Evolutionary conservation across 1,140 invertebrate species (phyloP).

Genomic region (Chymomyza costata): DNA sequence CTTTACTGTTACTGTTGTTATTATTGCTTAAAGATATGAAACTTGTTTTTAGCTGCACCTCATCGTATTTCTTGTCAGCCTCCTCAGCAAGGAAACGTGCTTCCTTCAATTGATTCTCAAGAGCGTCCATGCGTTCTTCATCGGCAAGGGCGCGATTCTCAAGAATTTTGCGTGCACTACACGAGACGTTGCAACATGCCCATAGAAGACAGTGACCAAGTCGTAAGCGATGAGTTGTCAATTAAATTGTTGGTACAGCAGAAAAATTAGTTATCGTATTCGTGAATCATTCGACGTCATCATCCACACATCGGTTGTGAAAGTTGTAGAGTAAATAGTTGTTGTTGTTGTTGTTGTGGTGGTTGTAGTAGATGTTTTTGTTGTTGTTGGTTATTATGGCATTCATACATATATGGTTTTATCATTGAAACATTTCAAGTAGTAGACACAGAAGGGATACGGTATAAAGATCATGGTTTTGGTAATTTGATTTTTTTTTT

Average conservation of each 20-base stretch:
- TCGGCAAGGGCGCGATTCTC: slow-evolving; percentile 99
- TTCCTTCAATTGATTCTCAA: slow-evolving; percentile 99
- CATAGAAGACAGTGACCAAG: slow-evolving; percentile 74
- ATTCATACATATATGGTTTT: slow-evolving; percentile 37
- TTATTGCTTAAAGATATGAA: slow-evolving; percentile 50
- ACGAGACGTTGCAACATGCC: slow-evolving; percentile 48
- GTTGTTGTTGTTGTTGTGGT: slow-evolving; percentile 26
- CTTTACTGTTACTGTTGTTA: slow-evolving; percentile 45
- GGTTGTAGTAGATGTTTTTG: slow-evolving; percentile 20
- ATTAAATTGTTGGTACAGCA: slow-evolving; percentile 53
- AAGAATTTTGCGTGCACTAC: slow-evolving; percentile 99
- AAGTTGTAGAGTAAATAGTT: slow-evolving; percentile 24
- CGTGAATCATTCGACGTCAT: slow-evolving; percentile 69
- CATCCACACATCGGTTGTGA: slow-evolving; percentile 60
- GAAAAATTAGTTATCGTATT: slow-evolving; percentile 25
- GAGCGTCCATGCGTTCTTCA: slow-evolving; percentile 99
- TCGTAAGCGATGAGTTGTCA: slow-evolving; percentile 66
- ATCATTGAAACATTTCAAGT: slow-evolving; percentile 17
- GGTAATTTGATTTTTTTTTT: slow-evolving; percentile 14
- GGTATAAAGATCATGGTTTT: slow-evolving; percentile 12
- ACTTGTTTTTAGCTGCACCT: slow-evolving; percentile 84
- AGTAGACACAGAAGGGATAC: slow-evolving; percentile 31
- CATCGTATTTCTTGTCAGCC: slow-evolving; percentile 99
- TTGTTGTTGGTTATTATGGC: slow-evolving; percentile 49
- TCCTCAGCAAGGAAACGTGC: slow-evolving; percentile 99